Base-by-base conservation (phyloP, 2,797 vertebrate genomes). In the Falco berigora region DNA sequence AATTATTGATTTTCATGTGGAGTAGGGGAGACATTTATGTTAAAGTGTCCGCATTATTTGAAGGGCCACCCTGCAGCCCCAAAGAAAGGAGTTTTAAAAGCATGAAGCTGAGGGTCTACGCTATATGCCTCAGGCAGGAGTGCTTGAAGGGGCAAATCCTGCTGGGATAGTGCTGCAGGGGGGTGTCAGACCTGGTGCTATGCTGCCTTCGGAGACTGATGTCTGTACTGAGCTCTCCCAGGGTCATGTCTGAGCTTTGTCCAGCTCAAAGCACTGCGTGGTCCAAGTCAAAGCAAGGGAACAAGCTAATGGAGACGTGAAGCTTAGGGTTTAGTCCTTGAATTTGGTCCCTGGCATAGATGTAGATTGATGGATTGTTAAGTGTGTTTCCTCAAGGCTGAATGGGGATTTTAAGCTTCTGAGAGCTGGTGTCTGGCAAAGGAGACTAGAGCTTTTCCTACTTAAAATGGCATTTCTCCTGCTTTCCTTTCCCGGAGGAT, bases 11-110 rank as follows among this genome's bases (percentile, higher is more conserved):
- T 64, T 79, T 50, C 46, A 25, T 6, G 30, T 28, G 20, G 18
- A 23, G 42, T 0, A 0, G 12, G 28, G 8, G 17, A 79, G 14
- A 50, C 5, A 18, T 63, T 61, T 47, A 9, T 42, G 25, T 27
- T 14, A n/a, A 46, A 44, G 9, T 6, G 9, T 66, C 15, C n/a
- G 24, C 16, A 56, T 3, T 18, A 44, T 23, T n/a, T 22, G 16
- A 22, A 73, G 25, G 38, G 6, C 22, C 86, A 64, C 14, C 30
- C 36, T 61, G 55, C 40, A 74, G 55, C 40, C 34, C 32, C 5
- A 24, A 53, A 74, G 55, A 68, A 5, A 56, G 21, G 56, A 12
- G 17, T 36, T 62, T 79, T 44, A 44, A 71, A 44, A 44, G 14
- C 36, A 24, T 14, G 15, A 62, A 55, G 42, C 22, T 62, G 34